These are phyloP conservation scores for Esox lucius DNA, from an alignment of 2,797 vertebrate species.

Conservation along the genomic window DNA sequence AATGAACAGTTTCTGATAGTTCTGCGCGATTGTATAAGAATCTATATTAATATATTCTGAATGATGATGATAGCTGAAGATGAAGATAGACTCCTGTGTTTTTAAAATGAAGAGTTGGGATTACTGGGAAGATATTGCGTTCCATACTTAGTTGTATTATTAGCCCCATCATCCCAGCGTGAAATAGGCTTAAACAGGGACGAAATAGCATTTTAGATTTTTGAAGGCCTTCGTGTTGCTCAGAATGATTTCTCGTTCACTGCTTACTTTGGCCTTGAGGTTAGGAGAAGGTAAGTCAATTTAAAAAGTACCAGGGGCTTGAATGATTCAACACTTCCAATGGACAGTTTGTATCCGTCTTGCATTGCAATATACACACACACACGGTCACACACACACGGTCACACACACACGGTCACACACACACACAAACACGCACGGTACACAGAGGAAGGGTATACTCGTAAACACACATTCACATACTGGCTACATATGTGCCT, in stretches of 20 bases:
- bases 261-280: not conserved
- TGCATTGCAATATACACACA: not conserved
- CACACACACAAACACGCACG: too few species aligned
- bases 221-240: not conserved
- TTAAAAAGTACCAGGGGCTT: not conserved
- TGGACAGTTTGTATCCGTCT: constrained; percentile 11
- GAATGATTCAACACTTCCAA: constrained; percentile 1
- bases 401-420: not conserved
- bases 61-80: not conserved
- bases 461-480: too few species aligned
- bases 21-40: not conserved
- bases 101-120: constrained; percentile 9
- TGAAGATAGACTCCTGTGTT: constrained; percentile 10
- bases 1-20: constrained; percentile 8
- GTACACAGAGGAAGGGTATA: not conserved
- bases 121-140: not conserved
- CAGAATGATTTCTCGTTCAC: not conserved
- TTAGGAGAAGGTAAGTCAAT: not conserved
- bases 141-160: not conserved
- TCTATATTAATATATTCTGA: not conserved
- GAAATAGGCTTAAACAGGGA: constrained; percentile 2
- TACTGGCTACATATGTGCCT: too few species aligned
- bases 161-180: not conserved
- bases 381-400: constrained; percentile 4
- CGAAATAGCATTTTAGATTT: not conserved